phyloP scores from a whole-genome alignment of 2,888 invertebrate species.

The Onthophagus sagittarius region DNA sequence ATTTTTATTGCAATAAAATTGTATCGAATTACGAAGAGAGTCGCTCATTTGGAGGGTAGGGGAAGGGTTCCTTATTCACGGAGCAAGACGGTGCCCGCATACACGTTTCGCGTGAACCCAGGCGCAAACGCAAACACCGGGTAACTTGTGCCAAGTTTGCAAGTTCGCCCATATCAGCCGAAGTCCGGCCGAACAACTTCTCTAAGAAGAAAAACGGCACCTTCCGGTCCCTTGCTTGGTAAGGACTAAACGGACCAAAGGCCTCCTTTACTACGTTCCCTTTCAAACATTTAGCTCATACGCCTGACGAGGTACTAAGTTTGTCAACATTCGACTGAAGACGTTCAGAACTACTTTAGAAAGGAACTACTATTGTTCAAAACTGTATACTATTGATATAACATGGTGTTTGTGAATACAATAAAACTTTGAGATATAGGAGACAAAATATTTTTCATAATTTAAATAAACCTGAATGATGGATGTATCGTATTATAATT shows the following conservation, averaged over 20 bases:
- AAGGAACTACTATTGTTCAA: background rate
- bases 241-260: slow-evolving; percentile 9
- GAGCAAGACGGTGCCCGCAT: slow-evolving; percentile 36
- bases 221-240: slow-evolving; percentile 26
- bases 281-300: background rate
- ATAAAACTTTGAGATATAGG: too few relatives aligned
- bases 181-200: slow-evolving; percentile 30
- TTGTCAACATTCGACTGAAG: background rate
- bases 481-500: too few relatives aligned
- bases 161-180: slow-evolving; percentile 34
- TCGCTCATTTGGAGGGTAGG: background rate
- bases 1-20: too few relatives aligned
- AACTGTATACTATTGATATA: background rate
- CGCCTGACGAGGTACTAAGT: background rate
- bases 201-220: slow-evolving; percentile 28
- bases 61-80: background rate
- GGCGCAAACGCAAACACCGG: slow-evolving; percentile 49
- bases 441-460: too few relatives aligned
- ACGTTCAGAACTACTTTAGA: background rate
- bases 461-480: too few relatives aligned
- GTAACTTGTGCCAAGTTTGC: slow-evolving; percentile 40
- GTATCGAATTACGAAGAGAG: background rate
- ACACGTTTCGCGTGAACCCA: slow-evolving; percentile 45
- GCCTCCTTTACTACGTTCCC: slow-evolving; percentile 16
- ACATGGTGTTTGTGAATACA: background rate